Evolutionary conservation across 2,888 invertebrate genomes (phyloP), one percentile per base, ranked within the genome.

Genomic region (Eilema depressum): DNA sequence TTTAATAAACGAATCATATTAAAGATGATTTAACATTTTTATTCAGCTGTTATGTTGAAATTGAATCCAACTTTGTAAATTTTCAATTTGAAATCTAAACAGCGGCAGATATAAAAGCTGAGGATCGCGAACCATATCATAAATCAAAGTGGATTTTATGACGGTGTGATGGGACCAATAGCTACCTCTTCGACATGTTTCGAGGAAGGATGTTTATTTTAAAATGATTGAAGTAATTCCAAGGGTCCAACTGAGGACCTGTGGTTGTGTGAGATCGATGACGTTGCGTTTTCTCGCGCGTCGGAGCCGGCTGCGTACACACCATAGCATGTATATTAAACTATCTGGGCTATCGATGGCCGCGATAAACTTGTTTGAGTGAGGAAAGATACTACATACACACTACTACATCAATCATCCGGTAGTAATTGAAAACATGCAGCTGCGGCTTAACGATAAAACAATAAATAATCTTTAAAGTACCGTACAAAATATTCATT

Each of bases 131-230:
- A 79, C 80, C 77, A 82, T 85, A 86, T 88, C 88, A 91, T 92
- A 91, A 91, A 92, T 93, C 91, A 92, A 88, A 86, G 85, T 85
- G 85, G 84, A 83, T 87, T 88, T 89, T 88, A 85, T 88, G 85
- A 78, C 77, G 75, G 80, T 83, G 80, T 84, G 86, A 88, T 88
- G 83, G 86, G 77, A 81, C 82, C 88, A 87, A 87, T 84, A 88
- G 89, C 88, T 87, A 88, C 81, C 75, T 78, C 88, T 88, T 85
- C 86, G 84, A 84, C 81, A 85, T 81, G 87, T 87, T 92, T 91
- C 90, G 82, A 84, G 83, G 89, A 92, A 91, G 86, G 83, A 86
- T 93, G 90, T 94, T 93, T 94, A 93, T 93, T 93, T 93, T 89
- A 91, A 53, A 92, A 90, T 88, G 86, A 90, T 91, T 90, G 88